phyloP scores from a whole-genome alignment of 2,797 vertebrate species.

The Oreochromis mossambicus region DNA sequence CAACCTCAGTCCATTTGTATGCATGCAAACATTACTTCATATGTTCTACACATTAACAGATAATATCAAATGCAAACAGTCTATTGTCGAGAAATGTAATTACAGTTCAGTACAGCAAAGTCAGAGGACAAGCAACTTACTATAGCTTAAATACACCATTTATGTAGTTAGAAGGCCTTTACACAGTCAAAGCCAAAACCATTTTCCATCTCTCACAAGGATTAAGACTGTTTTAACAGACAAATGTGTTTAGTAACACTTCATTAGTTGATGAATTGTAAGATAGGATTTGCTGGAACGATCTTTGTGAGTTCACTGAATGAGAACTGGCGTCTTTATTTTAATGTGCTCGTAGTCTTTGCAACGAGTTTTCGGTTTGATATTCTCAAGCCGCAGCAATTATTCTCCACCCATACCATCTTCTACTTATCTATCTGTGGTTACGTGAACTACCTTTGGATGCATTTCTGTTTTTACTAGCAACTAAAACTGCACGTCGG shows the following conservation, averaged over 20 bases:
- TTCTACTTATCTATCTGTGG: background rate
- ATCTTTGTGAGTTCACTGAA: background rate
- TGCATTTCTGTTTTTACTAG: background rate
- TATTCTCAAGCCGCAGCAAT: conserved; percentile 1
- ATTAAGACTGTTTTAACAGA: background rate
- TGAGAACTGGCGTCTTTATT: background rate
- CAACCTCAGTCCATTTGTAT: conserved; percentile 26
- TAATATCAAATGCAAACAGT: conserved; percentile 56
- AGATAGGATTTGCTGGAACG: background rate
- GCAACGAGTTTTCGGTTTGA: conserved; percentile 26
- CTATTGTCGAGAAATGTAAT: conserved; percentile 45
- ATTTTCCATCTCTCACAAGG: background rate
- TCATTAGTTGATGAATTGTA: conserved; percentile 12
- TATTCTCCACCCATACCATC: background rate
- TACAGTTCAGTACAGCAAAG: conserved; percentile 54
- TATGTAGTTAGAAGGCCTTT: conserved; percentile 38
- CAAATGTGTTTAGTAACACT: background rate
- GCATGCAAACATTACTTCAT: conserved; percentile 56
- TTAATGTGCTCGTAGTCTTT: conserved; percentile 5
- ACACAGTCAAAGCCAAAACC: conserved; percentile 35
- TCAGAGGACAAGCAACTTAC: conserved; percentile 51
- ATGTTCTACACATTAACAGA: conserved; percentile 47
- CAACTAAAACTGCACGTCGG: background rate
- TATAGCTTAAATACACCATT: conserved; percentile 56
- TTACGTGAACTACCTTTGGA: conserved; percentile 19